A percentile compares a stretch with the other conserved stretches of the same genome.
These are phyloP conservation scores for Notolepis coatsorum DNA, from an alignment of 2,797 vertebrate species.

Conservation along the genomic window DNA sequence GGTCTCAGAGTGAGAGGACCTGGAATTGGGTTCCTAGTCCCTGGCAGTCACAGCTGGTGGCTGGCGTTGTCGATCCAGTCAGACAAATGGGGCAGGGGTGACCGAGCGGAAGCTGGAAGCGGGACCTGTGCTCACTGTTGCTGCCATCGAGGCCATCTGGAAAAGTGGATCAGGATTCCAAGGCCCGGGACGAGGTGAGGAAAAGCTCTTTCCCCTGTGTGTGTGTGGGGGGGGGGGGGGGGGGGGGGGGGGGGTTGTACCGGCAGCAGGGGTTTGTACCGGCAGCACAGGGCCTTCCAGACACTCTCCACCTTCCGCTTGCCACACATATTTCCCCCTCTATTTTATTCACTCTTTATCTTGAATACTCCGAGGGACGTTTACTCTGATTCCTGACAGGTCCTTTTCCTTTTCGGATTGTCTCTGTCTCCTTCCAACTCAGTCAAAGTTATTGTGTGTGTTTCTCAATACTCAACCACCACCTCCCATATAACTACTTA, in stretches of 20 bases:
- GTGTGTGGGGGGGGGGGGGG: no score
- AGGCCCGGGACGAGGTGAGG: slow-evolving; percentile 79
- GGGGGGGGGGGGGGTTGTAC: no score
- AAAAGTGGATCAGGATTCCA: slow-evolving; percentile 75
- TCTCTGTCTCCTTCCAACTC: slow-evolving; percentile 10
- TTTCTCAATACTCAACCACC: neutral
- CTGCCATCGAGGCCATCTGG: slow-evolving; percentile 79
- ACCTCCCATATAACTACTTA: neutral
- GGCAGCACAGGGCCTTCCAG: slow-evolving; percentile 40
- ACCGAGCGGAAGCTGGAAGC: slow-evolving; percentile 69
- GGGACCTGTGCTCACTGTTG: slow-evolving; percentile 45
- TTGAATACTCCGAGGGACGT: slow-evolving; percentile 47
- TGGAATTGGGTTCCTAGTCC: slow-evolving; percentile 67
- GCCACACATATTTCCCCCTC: slow-evolving; percentile 14
- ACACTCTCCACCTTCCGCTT: slow-evolving; percentile 35
- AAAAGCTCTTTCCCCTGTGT: slow-evolving; percentile 82
- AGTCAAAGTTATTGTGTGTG: neutral
- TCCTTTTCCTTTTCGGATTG: slow-evolving; percentile 40
- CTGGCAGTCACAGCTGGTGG: slow-evolving; percentile 57
- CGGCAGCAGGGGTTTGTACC: slow-evolving; percentile 74
- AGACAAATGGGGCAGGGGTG: slow-evolving; percentile 72
- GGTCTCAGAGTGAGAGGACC: slow-evolving; percentile 60
- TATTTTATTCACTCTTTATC: slow-evolving; percentile 29
- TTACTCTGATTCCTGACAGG: slow-evolving; percentile 42
- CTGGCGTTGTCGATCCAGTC: slow-evolving; percentile 50